Evolutionary conservation across 2,888 invertebrate genomes (phyloP).

Genomic region (Mimumesa dahlbomi): DNA sequence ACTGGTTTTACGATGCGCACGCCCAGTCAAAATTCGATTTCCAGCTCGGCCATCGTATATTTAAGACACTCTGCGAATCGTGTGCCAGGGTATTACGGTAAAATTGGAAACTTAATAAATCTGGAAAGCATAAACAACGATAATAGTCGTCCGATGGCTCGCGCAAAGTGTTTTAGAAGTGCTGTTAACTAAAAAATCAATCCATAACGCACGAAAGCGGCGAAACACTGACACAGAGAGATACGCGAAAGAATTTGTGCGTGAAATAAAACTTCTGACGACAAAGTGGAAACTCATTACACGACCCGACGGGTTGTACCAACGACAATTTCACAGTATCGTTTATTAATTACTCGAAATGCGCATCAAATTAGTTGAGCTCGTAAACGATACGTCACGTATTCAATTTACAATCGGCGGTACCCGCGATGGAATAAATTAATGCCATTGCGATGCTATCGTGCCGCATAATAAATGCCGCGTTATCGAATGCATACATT

Average conservation of each 20-base stretch:
- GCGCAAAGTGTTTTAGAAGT: too few species aligned
- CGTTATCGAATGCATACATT: conserved; percentile 73
- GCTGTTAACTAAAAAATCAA: too few species aligned
- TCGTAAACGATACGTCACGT: conserved; percentile 76
- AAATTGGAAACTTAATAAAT: neutral
- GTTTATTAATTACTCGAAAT: conserved; percentile 76
- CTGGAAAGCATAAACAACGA: too few species aligned
- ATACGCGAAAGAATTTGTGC: too few species aligned
- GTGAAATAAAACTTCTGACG: conserved; percentile 18
- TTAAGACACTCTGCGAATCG: conserved; percentile 5
- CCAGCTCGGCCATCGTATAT: neutral
- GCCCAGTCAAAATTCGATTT: conserved; percentile 36
- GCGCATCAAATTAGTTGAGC: conserved; percentile 73
- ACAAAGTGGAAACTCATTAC: conserved; percentile 3
- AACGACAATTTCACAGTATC: conserved; percentile 65
- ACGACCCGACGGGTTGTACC: conserved; percentile 27
- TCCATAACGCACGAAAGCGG: too few species aligned
- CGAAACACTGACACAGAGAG: too few species aligned
- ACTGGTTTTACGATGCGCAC: conserved; percentile 35
- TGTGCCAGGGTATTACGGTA: neutral
- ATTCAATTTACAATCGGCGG: conserved; percentile 73
- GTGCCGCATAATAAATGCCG: conserved; percentile 73
- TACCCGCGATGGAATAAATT: conserved; percentile 75
- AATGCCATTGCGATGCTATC: conserved; percentile 70
- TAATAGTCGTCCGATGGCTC: too few species aligned